A percentile compares a stretch with the other conserved stretches of the same genome.
phyloP scores from a whole-genome alignment of 2,888 invertebrate genomes.

The Eurois occulta region DNA sequence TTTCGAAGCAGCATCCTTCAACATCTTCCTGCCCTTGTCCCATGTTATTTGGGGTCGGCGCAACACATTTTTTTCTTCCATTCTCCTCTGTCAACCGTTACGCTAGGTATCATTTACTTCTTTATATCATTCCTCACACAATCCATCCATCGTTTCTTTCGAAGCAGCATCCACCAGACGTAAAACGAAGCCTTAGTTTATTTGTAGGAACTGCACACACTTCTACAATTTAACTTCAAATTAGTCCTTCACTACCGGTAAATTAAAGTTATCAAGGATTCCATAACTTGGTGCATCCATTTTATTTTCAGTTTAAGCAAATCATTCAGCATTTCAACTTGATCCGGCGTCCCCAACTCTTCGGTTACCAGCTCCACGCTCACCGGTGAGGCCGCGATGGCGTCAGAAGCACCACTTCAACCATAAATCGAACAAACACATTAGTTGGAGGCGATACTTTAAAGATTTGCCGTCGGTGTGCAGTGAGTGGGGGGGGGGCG shows the following conservation, averaged over 20 bases:
- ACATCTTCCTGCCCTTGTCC: too few species aligned
- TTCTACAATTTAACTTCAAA: neutral
- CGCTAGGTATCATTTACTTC: too few species aligned
- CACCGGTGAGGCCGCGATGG: neutral
- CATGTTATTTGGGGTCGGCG: too few species aligned
- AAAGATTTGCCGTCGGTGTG: conserved; percentile 73
- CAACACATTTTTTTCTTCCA: too few species aligned
- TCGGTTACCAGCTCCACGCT: neutral
- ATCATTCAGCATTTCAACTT: neutral
- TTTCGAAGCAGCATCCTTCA: neutral
- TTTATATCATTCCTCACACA: too few species aligned
- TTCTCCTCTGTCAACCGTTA: too few species aligned
- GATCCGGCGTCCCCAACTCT: neutral
- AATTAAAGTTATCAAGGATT: neutral
- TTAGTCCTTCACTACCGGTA: neutral
- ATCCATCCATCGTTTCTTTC: too few species aligned
- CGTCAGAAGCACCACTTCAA: conserved; percentile 49
- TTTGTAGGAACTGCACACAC: neutral
- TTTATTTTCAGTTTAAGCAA: neutral
- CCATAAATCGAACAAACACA: conserved; percentile 73
- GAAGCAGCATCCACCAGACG: neutral
- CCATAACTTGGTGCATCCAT: too few species aligned
- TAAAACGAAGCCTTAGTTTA: neutral
- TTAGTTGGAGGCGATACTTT: conserved; percentile 75
- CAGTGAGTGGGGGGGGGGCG: conserved; percentile 63